These are phyloP conservation scores for Eulemur macaco DNA, from an alignment of 2,113 vertebrate genomes.

Conservation along the genomic window DNA sequence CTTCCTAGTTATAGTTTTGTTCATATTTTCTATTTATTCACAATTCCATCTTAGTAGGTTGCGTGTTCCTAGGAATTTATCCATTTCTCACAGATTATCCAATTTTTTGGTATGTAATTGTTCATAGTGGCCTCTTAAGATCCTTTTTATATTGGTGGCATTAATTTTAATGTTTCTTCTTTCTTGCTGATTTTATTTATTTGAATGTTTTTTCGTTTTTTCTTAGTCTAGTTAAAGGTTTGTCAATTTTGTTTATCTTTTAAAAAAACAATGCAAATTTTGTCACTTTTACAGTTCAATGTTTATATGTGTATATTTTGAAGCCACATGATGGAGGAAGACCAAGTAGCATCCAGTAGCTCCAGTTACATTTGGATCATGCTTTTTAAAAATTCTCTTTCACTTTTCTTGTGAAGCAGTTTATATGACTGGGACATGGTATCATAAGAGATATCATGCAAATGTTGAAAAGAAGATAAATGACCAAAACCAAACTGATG, in stretches of 20 bases:
- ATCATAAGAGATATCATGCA: not conserved
- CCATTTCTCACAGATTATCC: not conserved
- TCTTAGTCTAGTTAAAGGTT: not conserved
- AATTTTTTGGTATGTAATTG: not conserved
- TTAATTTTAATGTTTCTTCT: not conserved
- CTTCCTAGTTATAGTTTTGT: not conserved
- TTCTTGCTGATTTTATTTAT: not conserved
- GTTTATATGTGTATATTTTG: not conserved
- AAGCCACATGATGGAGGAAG: not conserved
- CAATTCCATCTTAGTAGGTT: not conserved
- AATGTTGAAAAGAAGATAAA: not conserved
- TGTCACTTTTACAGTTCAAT: not conserved
- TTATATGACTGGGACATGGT: not conserved
- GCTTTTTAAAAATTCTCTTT: not conserved
- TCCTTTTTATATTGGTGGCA: not conserved
- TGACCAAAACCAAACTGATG: not conserved
- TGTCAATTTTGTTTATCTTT: not conserved
- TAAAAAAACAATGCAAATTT: not conserved
- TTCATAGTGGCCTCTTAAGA: not conserved
- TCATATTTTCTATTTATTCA: not conserved
- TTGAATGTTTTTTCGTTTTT: not conserved
- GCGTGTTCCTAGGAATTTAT: not conserved
- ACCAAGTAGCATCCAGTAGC: not conserved
- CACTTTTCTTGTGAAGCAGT: not conserved
- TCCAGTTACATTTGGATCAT: not conserved